Conservation (phyloP, 1,140 invertebrate species). For the Lepidurus apus region DNA sequence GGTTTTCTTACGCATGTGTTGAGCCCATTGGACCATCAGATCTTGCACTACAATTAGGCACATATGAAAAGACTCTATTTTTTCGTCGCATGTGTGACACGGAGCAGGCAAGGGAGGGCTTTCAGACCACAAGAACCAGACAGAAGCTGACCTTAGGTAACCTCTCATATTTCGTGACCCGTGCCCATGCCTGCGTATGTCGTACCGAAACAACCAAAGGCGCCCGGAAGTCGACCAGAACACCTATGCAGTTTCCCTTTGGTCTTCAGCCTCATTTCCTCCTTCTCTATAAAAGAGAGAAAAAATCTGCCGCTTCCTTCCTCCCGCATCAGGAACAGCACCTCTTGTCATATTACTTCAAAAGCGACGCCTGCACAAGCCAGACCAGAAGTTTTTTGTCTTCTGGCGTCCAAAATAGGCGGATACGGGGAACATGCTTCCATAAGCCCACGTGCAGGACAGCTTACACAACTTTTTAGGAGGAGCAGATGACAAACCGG, state of each 20-base stretch:
- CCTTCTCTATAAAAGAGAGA: neutral
- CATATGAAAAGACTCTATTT: constrained; percentile 22
- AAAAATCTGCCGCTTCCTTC: neutral
- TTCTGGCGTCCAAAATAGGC: constrained; percentile 17
- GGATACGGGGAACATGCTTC: neutral
- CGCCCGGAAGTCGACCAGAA: constrained; percentile 16
- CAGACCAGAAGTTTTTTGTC: neutral
- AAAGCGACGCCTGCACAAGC: constrained; percentile 2
- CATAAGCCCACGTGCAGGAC: constrained; percentile 1
- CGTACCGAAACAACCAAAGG: neutral
- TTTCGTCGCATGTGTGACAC: constrained; percentile 10
- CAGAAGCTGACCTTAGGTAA: constrained; percentile 17
- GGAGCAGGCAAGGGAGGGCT: neutral
- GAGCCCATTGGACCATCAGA: neutral
- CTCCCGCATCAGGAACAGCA: neutral
- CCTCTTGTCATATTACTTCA: constrained; percentile 4
- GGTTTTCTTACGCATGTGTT: neutral
- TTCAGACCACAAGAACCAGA: neutral
- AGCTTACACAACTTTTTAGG: constrained; percentile 3
- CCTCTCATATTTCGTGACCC: constrained; percentile 17
- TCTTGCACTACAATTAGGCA: neutral
- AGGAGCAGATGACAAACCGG: constrained; percentile 12
- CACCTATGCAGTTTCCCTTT: neutral
- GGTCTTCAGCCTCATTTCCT: neutral
- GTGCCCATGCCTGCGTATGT: neutral